phyloP scores from a whole-genome alignment of 2,797 vertebrate species.

The Smutsia temminckii region DNA sequence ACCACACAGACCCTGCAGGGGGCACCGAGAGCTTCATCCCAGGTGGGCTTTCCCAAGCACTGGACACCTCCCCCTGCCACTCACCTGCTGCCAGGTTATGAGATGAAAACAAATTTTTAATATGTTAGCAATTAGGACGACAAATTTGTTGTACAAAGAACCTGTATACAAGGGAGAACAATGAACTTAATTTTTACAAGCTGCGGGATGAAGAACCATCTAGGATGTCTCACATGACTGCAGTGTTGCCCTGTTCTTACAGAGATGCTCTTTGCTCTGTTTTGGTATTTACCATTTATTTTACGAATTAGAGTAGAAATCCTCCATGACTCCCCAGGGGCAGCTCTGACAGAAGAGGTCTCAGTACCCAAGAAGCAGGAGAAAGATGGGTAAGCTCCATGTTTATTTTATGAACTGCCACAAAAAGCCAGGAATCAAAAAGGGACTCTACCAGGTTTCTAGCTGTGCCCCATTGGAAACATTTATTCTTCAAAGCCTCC shows the following conservation, averaged over 20 bases:
- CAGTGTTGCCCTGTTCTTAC: not conserved
- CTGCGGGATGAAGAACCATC: not conserved
- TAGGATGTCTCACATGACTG: accelerated
- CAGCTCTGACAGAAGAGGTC: not conserved
- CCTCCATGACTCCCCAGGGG: not conserved
- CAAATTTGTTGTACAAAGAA: not conserved
- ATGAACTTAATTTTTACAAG: not conserved
- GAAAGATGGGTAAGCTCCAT: not conserved
- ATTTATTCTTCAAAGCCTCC: not conserved
- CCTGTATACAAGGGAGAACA: not conserved
- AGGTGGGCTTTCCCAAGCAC: not conserved
- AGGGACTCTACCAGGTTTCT: not conserved
- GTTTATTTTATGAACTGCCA: not conserved
- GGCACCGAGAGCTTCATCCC: accelerated
- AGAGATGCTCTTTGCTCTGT: not conserved
- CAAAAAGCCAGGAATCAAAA: not conserved
- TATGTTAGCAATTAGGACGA: not conserved
- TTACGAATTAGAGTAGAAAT: not conserved
- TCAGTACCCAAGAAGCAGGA: not conserved
- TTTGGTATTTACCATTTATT: not conserved
- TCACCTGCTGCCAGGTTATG: not conserved
- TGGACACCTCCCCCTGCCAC: no score
- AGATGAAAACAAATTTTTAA: not conserved
- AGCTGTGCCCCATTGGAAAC: not conserved
- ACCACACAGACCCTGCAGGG: no score